Conservation (phyloP, 1,140 invertebrate genomes). For the Penaeus indicus region DNA sequence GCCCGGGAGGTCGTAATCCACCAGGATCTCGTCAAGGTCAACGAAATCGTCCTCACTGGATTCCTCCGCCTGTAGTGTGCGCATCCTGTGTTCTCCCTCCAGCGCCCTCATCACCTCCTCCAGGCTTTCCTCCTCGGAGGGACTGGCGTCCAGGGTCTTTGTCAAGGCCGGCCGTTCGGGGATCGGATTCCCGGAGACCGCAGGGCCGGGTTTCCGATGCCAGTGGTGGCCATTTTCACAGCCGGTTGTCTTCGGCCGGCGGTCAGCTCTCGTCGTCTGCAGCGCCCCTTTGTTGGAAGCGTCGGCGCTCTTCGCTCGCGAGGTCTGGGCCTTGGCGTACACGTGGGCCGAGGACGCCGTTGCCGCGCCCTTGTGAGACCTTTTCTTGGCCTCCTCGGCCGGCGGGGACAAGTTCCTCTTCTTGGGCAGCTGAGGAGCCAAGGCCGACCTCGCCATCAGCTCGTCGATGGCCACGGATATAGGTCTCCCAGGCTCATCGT, state of each 20-base stretch:
- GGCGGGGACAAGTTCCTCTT: slow-evolving; percentile 26
- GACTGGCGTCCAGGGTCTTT: too few relatives aligned
- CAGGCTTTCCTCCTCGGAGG: background rate
- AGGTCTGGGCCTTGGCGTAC: too few relatives aligned
- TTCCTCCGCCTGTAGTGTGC: background rate
- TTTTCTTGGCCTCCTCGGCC: background rate
- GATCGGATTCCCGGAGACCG: too few relatives aligned
- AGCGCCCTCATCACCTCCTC: slow-evolving; percentile 25
- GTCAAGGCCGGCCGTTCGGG: too few relatives aligned
- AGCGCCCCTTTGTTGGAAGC: too few relatives aligned
- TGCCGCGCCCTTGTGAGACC: too few relatives aligned
- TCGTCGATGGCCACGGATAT: slow-evolving; percentile 26
- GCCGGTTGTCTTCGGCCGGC: too few relatives aligned
- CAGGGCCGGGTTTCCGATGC: too few relatives aligned
- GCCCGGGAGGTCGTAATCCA: background rate
- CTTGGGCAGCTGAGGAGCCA: background rate
- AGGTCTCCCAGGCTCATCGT: slow-evolving; percentile 40
- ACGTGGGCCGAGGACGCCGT: too few relatives aligned
- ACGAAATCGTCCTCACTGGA: slow-evolving; percentile 42
- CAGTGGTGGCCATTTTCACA: too few relatives aligned
- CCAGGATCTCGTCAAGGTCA: background rate
- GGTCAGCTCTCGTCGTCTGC: too few relatives aligned
- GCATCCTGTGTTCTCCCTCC: background rate
- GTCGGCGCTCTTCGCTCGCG: too few relatives aligned
- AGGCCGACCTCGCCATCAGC: background rate